A percentile compares a stretch with the other conserved stretches of the same genome.
Conservation (phyloP, 2,113 vertebrate species). For the Python bivittatus region DNA sequence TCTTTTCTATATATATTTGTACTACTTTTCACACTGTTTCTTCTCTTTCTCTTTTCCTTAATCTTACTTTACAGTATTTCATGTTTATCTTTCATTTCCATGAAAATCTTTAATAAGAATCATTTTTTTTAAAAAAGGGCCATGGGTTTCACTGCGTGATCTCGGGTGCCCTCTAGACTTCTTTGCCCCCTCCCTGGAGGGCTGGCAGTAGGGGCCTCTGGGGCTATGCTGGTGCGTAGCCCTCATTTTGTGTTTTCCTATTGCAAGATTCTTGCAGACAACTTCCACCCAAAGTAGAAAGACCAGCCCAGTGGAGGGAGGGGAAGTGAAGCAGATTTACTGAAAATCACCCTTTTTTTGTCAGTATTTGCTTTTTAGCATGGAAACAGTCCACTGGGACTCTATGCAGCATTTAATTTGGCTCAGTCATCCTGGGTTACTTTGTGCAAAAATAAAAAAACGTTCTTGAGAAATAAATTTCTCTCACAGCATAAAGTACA, state of each 20-base stretch:
- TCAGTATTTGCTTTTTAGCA: background rate
- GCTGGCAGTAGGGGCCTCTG: too few relatives aligned
- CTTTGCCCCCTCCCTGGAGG: background rate
- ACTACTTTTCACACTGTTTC: too few relatives aligned
- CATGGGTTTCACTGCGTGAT: background rate
- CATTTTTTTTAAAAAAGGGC: background rate
- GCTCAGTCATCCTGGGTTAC: background rate
- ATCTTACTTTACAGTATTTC: background rate
- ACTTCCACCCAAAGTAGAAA: background rate
- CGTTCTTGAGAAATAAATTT: constrained; percentile 43
- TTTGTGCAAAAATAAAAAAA: constrained; percentile 21
- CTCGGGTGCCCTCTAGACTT: background rate
- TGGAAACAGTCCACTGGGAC: background rate
- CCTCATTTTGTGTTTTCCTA: background rate
- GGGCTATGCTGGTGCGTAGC: too few relatives aligned
- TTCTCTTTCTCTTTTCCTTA: too few relatives aligned
- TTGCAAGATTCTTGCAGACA: background rate
- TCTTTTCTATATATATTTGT: too few relatives aligned
- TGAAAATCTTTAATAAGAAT: background rate
- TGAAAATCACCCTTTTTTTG: background rate
- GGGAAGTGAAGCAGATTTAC: background rate
- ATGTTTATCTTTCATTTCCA: background rate
- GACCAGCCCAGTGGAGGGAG: background rate
- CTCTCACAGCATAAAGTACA: constrained; percentile 20
- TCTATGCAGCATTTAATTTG: background rate